phyloP scores from a whole-genome alignment of 2,113 vertebrate species.

The Sapayoa aenigma region DNA sequence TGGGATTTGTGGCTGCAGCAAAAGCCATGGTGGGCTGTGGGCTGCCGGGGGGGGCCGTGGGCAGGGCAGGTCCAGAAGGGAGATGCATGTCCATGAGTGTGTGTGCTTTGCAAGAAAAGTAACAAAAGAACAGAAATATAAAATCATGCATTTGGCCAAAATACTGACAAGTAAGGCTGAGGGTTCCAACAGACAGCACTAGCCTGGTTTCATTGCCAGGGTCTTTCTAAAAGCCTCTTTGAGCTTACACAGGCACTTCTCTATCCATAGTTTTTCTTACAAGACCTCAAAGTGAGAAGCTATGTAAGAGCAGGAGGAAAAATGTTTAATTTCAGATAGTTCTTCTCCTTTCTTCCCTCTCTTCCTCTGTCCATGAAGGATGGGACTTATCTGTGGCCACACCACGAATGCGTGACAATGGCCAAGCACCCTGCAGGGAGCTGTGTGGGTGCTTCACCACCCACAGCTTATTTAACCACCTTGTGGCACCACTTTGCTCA shows the following conservation, averaged over 20 bases:
- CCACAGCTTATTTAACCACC: neutral
- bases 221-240: neutral
- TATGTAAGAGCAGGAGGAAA: neutral
- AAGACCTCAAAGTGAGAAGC: neutral
- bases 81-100: accelerated
- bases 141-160: neutral
- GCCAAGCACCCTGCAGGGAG: neutral
- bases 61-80: neutral
- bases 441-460: neutral
- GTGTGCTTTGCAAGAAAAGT: neutral
- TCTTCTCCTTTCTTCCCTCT: neutral
- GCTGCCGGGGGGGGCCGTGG: accelerated
- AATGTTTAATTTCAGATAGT: neutral
- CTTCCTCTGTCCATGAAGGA: neutral
- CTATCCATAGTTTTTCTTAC: neutral
- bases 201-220: neutral
- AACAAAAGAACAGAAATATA: neutral
- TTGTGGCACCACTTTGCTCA: neutral
- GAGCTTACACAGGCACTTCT: neutral
- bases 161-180: neutral
- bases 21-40: neutral
- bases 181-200: accelerated
- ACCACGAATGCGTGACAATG: neutral
- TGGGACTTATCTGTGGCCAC: neutral
- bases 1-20: accelerated